Evolutionary conservation across 2,113 vertebrate genomes (phyloP).

Genomic region (Ursus arctos): DNA sequence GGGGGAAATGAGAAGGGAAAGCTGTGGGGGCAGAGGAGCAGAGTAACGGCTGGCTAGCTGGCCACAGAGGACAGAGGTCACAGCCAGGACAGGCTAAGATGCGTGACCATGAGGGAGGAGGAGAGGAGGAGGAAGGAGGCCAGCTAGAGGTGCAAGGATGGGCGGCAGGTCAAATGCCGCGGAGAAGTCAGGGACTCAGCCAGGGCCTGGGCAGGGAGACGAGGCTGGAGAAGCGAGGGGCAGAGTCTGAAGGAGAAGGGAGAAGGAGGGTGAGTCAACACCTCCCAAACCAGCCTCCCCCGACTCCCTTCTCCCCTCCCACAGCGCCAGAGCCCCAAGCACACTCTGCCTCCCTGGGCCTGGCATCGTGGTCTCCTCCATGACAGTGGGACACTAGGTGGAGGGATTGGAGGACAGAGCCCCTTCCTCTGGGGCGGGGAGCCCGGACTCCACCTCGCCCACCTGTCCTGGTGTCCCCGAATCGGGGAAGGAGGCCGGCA

Average conservation of each 20-base stretch:
- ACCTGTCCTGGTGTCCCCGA: not conserved
- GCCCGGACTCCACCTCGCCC: not conserved
- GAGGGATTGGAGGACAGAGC: not conserved
- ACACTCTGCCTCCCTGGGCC: not conserved
- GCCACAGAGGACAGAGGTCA: not conserved
- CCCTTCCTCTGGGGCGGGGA: not conserved
- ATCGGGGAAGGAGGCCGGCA: not conserved
- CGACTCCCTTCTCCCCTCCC: accelerated
- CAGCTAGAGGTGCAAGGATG: accelerated
- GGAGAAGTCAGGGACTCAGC: not conserved
- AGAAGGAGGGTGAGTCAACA: not conserved
- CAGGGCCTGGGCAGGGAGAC: not conserved
- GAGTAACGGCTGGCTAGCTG: accelerated
- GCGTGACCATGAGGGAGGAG: not conserved
- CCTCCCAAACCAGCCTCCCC: not conserved
- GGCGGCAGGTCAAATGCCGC: accelerated
- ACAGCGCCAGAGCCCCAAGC: not conserved
- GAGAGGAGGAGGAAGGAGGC: not conserved
- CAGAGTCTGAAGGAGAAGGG: conserved; percentile 64
- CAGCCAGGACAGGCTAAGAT: not conserved
- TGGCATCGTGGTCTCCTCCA: not conserved
- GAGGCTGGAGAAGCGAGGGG: conserved; percentile 61
- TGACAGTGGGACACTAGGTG: no score
- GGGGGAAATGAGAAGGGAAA: not conserved
- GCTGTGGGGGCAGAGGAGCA: not conserved